phyloP scores from a whole-genome alignment of 1,140 invertebrate genomes.

The Drosophila bocqueti region DNA sequence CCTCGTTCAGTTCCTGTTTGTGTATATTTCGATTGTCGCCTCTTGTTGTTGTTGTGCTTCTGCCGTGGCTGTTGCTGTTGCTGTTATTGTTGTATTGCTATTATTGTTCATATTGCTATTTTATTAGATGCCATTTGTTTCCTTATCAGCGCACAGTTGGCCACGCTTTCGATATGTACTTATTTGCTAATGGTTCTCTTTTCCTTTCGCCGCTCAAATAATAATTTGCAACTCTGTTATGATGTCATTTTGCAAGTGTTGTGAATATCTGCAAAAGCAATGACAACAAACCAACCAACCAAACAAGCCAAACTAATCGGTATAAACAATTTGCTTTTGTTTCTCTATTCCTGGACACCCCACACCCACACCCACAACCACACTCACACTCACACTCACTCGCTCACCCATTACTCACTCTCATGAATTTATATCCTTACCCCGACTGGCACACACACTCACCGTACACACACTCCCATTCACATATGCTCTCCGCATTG shows the following conservation, averaged over 20 bases:
- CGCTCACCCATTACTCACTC: conserved; percentile 46
- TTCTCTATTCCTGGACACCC: conserved; percentile 42
- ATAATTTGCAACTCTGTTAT: conserved; percentile 73
- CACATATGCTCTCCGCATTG: conserved; percentile 57
- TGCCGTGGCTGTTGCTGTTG: conserved; percentile 13
- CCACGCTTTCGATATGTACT: conserved; percentile 73
- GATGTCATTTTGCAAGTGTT: conserved; percentile 78
- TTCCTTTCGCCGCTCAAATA: conserved; percentile 68
- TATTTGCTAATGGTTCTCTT: conserved; percentile 72
- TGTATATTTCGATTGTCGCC: conserved; percentile 2
- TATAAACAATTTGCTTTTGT: conserved; percentile 68
- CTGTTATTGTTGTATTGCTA: conserved; percentile 23
- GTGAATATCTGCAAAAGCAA: conserved; percentile 57
- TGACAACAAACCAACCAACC: conserved; percentile 29
- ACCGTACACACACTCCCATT: not conserved
- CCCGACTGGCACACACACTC: conserved; percentile 10
- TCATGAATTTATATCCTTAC: conserved; percentile 59
- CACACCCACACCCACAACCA: no score
- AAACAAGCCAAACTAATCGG: conserved; percentile 75
- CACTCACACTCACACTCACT: conserved; percentile 1
- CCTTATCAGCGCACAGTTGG: conserved; percentile 71
- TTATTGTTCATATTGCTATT: conserved; percentile 34
- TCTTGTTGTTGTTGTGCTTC: conserved; percentile 23
- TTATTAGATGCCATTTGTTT: conserved; percentile 52
- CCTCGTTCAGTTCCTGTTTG: conserved; percentile 10